Conservation (phyloP, 2,113 vertebrate species). For the Plestiodon gilberti region DNA sequence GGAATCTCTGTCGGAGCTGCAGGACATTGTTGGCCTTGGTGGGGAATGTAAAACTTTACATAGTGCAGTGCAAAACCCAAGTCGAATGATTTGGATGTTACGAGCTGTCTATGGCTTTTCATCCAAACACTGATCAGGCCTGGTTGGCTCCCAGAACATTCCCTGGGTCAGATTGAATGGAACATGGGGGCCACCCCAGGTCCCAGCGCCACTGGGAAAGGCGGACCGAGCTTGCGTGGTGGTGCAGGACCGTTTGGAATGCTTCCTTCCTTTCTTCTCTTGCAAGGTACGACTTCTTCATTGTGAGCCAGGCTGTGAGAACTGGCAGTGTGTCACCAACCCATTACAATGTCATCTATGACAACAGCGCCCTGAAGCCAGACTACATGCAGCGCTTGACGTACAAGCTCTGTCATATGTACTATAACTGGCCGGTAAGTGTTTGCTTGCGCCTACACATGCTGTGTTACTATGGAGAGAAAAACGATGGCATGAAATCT, state of each 20-base stretch:
- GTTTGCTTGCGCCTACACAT: not conserved
- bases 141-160: not conserved
- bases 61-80: no score
- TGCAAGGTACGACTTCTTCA: slow-evolving; percentile 94
- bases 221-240: not conserved
- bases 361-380: slow-evolving; percentile 89
- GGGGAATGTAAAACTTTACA: no score
- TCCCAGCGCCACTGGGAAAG: no score
- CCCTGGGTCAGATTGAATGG: not conserved
- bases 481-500: no score
- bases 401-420: slow-evolving; percentile 95
- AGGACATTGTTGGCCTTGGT: no score
- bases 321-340: slow-evolving; percentile 88
- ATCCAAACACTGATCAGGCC: no score
- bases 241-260: no score
- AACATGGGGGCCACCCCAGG: no score
- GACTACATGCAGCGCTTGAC: slow-evolving; percentile 94
- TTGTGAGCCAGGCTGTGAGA: slow-evolving; percentile 90
- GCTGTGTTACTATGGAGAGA: no score
- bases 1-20: no score
- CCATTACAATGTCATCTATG: slow-evolving; percentile 94
- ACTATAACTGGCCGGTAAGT: slow-evolving; percentile 96
- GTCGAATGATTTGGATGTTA: no score
- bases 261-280: not conserved
- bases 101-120: no score